phyloP scores from a whole-genome alignment of 2,797 vertebrate genomes.

The Vipera ursinii region DNA sequence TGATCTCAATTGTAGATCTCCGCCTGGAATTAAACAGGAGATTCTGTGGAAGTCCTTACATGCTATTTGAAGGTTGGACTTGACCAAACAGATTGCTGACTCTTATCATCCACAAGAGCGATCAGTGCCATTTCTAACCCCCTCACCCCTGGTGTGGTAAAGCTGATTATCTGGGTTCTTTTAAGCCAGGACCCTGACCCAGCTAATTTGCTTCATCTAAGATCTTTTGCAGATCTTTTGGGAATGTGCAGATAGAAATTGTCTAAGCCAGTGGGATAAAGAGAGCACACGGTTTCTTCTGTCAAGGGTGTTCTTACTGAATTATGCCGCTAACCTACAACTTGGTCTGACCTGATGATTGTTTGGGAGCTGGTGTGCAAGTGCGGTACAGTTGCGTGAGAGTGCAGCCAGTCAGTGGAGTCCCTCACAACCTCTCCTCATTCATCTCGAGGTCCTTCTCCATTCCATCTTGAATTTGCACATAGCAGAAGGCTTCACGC shows the following conservation, averaged over 20 bases:
- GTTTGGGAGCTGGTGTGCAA: background rate
- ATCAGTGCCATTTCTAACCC: background rate
- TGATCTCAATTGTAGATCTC: background rate
- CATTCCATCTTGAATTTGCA: conserved; percentile 22
- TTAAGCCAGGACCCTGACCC: background rate
- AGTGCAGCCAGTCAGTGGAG: background rate
- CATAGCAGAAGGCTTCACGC: background rate
- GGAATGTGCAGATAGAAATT: background rate
- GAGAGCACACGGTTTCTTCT: background rate
- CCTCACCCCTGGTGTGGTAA: background rate
- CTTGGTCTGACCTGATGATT: background rate
- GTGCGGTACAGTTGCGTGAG: background rate
- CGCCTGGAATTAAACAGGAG: background rate
- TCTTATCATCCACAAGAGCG: background rate
- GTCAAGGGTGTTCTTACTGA: background rate
- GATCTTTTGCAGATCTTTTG: background rate
- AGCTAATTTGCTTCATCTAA: background rate
- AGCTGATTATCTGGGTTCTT: background rate
- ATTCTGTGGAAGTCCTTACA: background rate
- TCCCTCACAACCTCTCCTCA: background rate
- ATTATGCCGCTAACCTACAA: background rate
- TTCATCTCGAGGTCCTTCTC: background rate
- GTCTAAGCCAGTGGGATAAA: background rate
- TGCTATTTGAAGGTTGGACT: background rate
- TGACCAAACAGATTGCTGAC: background rate